Evolutionary conservation across 2,113 vertebrate genomes (phyloP), one percentile per base, ranked within the genome.

Genomic region (Rhombomys opimus): DNA sequence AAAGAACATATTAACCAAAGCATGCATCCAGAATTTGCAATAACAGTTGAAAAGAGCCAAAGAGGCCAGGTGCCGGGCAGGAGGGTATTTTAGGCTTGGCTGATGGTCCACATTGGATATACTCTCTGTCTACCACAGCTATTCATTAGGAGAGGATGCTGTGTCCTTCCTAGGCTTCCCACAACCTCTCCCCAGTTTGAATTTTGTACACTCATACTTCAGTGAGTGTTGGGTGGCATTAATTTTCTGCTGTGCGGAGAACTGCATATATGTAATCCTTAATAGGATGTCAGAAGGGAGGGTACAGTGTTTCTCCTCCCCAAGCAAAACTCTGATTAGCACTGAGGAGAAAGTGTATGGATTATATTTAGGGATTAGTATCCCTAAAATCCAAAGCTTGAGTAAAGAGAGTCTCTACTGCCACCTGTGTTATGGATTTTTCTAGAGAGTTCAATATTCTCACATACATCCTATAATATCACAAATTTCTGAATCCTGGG

Each of bases 1-100:
- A 87, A 95, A 92, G 68, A 95, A 82, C 59, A 92, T 41, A 86
- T 57, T 86, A 97, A 95, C 96, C 95, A 97, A 95, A 91, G 38
- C 35, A n/a, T 84, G 92, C 72, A 95, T 97, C 96, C 97, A 90
- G 89, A 97, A 97, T 96, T 86, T 78, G 95, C 90, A 95, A 8
- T 67, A 95, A 92, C 94, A 84, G 63, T 85, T 97, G 92, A 95
- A 84, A 93, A 93, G 95, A 91, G 97, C 97, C 95, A 97, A 97
- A 84, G 94, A 96, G 90, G 82, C 96, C 97, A 98, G 97, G 97
- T 98, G 97, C 97, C 91, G 78, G 95, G 97, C 97, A 98, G 97
- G 90, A 97, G 96, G 96, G 91, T 96, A 97, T 97, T 97, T 97
- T 91, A 95, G 86, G 97, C 94, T 97, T 96, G 92, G 95, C 81